Conservation (phyloP, 2,888 invertebrate species). For the Busseola fusca region DNA sequence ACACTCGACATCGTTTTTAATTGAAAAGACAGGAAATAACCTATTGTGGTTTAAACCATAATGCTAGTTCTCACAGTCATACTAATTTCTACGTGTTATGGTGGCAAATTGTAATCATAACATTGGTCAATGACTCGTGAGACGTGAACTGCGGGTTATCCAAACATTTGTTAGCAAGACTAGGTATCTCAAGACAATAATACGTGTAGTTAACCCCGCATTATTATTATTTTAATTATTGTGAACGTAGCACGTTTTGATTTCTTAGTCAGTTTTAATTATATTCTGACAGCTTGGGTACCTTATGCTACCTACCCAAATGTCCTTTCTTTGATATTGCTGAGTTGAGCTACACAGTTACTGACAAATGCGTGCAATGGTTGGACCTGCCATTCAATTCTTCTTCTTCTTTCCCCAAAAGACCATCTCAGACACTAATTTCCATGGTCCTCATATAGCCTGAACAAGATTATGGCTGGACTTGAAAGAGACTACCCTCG, state of each 20-base stretch:
- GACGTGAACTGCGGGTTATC: slow-evolving; percentile 37
- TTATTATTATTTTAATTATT: background rate
- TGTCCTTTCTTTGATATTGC: background rate
- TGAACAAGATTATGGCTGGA: background rate
- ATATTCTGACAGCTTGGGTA: background rate
- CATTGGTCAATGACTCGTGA: slow-evolving; percentile 51
- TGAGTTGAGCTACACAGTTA: background rate
- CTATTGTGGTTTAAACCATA: slow-evolving; percentile 51
- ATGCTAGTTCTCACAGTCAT: slow-evolving; percentile 52
- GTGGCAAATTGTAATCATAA: slow-evolving; percentile 56
- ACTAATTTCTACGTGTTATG: slow-evolving; percentile 53
- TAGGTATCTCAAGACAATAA: slow-evolving; percentile 17
- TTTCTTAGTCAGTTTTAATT: background rate
- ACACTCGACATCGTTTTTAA: slow-evolving; percentile 39
- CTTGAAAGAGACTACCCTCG: background rate
- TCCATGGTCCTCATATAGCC: background rate
- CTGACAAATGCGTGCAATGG: background rate
- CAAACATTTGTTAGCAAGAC: slow-evolving; percentile 15
- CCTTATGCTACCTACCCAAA: background rate
- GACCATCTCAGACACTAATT: background rate
- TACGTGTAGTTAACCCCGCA: slow-evolving; percentile 17
- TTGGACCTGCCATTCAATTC: background rate
- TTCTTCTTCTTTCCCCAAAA: background rate
- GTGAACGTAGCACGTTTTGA: background rate
- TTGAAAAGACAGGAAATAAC: slow-evolving; percentile 56